Evolutionary conservation across 2,797 vertebrate genomes (phyloP), one percentile per base, ranked within the genome.

Genomic region (Rhyacichthys aspro): DNA sequence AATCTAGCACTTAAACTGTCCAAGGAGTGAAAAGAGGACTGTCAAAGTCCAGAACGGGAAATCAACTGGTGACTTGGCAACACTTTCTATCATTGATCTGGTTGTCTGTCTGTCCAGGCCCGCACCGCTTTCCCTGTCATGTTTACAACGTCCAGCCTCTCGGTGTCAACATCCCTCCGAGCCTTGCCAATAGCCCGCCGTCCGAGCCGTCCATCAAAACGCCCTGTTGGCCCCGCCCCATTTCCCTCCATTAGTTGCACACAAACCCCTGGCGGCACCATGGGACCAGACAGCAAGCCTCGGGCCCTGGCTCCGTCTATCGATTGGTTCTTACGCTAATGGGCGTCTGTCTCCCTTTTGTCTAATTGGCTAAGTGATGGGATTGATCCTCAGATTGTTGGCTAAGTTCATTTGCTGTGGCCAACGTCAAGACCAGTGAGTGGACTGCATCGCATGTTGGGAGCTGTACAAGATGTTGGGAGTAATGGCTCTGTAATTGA

Each of bases 281-380:
- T 1, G 7, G 72, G 75, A 62, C 72, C 82, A 90, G 89, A 91
- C 89, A 68, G 63, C 79, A 86, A 82, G 79, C 85, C 85, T 81
- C 72, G 66, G 76, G 70, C 79, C 63, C 78, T 85, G 91, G 83
- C 90, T 90, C 91, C 89, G 53, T 72, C 74, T 91, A 92, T 93
- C 76, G 91, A 93, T 91, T 85, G 85, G 82, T 86, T 87, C 85
- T 85, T 83, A 88, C 81, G 69, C 85, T 93, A 93, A 92, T 90
- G 89, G 90, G 56, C 77, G 80, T 91, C 90, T 90, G 89, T 92
- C 91, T 92, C 86, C 84, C 85, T 85, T 76, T 86, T 88, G 87
- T 90, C 88, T 93, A 92, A 92, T 92, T 92, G 91, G 88, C 86
- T 91, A 90, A 93, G 91, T 91, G 91, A 91, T 91, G 87, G 85